Conservation (phyloP, 2,113 vertebrate genomes). For the Antechinus flavipes region DNA sequence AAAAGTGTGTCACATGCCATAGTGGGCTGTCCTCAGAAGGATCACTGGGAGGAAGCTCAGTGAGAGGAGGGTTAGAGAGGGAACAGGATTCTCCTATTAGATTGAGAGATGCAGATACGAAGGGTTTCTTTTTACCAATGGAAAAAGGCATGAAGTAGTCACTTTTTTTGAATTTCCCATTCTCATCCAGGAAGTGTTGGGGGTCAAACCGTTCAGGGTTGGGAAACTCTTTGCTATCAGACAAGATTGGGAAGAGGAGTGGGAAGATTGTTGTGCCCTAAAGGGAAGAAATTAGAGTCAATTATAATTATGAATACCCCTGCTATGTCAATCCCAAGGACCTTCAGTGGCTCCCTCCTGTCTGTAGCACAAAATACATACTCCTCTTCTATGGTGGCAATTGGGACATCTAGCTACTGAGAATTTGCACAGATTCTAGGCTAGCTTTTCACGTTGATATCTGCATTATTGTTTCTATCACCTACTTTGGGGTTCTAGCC, state of each 20-base stretch:
- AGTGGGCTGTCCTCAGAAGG: not conserved
- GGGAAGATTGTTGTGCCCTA: conserved; percentile 77
- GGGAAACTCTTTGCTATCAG: conserved; percentile 79
- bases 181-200: conserved; percentile 82
- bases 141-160: conserved; percentile 84
- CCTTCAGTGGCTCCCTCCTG: not conserved
- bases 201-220: conserved; percentile 83
- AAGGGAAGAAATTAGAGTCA: not conserved
- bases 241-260: conserved; percentile 54
- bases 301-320: too few species aligned
- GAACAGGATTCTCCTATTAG: not conserved
- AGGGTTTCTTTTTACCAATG: conserved; percentile 73
- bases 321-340: not conserved
- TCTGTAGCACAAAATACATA: not conserved
- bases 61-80: not conserved
- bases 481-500: too few species aligned
- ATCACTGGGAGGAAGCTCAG: not conserved
- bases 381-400: not conserved
- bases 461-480: too few species aligned
- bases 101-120: not conserved
- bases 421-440: not conserved
- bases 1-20: too few species aligned
- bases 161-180: conserved; percentile 82
- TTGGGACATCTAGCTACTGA: not conserved
- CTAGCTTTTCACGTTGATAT: too few species aligned